phyloP scores from a whole-genome alignment of 1,140 invertebrate species.

The Nebria ingens region DNA sequence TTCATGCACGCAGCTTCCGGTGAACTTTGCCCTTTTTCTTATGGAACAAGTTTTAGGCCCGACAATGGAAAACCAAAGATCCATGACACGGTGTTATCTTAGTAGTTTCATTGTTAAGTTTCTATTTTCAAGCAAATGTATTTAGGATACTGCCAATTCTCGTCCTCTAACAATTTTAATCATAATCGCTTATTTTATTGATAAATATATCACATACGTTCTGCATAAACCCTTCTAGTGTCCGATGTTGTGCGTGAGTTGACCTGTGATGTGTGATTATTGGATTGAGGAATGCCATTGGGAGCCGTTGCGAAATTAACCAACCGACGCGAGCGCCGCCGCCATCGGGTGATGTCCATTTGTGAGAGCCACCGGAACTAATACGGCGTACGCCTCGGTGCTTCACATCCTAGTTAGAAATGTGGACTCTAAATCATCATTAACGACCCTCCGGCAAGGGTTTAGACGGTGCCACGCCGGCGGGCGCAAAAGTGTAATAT shows the following conservation, averaged over 20 bases:
- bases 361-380: constrained; percentile 1
- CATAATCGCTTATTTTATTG: too few relatives aligned
- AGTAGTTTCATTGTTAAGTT: not conserved
- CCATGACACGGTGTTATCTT: not conserved
- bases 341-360: not conserved
- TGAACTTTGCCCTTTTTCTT: not conserved
- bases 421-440: constrained; percentile 7
- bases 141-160: too few relatives aligned
- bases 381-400: not conserved
- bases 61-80: not conserved
- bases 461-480: not conserved
- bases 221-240: too few relatives aligned
- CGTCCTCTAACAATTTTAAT: too few relatives aligned
- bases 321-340: constrained; percentile 1
- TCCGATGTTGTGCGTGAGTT: not conserved
- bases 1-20: not conserved
- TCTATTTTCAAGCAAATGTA: too few relatives aligned
- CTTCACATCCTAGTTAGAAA: not conserved
- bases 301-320: constrained; percentile 11
- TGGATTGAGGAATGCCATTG: constrained; percentile 2
- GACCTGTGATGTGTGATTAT: not conserved
- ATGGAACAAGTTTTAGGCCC: not conserved
- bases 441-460: not conserved
- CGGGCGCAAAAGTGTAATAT: constrained; percentile 2
- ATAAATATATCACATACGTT: too few relatives aligned